Conservation (phyloP, 2,113 vertebrate genomes). For the Accipiter virgatus region DNA sequence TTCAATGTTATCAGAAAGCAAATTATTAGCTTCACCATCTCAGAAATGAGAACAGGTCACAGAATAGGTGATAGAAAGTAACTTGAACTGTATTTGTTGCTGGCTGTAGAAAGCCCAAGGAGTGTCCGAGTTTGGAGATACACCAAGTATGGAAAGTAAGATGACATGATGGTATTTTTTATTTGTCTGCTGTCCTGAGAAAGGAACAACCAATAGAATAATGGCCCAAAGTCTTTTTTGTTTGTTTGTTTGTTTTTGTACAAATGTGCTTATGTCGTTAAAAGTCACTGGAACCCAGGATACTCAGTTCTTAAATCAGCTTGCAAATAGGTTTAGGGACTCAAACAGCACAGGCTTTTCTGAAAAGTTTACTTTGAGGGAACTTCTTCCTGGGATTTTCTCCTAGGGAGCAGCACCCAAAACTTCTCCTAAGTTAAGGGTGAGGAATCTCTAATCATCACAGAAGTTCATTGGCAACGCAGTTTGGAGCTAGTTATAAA, state of each 20-base stretch:
- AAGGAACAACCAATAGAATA: background rate
- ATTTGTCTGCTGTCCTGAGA: background rate
- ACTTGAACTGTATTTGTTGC: background rate
- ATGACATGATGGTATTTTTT: background rate
- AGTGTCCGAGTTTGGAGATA: background rate
- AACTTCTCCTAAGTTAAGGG: background rate
- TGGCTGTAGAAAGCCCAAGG: background rate
- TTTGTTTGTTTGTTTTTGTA: background rate
- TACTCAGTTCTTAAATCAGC: background rate
- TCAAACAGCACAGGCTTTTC: background rate
- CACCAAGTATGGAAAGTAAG: background rate
- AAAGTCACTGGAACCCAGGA: background rate
- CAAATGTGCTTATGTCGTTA: background rate
- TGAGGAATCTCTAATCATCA: background rate
- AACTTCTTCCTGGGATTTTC: background rate
- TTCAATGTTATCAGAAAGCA: background rate
- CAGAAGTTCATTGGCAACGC: background rate
- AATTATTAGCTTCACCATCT: background rate
- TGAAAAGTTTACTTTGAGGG: background rate
- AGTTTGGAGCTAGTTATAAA: slow-evolving; percentile 27
- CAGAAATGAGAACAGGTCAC: background rate
- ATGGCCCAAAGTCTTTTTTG: background rate
- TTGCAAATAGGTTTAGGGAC: background rate
- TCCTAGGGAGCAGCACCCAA: background rate
- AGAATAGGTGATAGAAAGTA: background rate